These are phyloP conservation scores for Pan paniscus DNA, from an alignment of 2,113 vertebrate species.

Conservation along the genomic window DNA sequence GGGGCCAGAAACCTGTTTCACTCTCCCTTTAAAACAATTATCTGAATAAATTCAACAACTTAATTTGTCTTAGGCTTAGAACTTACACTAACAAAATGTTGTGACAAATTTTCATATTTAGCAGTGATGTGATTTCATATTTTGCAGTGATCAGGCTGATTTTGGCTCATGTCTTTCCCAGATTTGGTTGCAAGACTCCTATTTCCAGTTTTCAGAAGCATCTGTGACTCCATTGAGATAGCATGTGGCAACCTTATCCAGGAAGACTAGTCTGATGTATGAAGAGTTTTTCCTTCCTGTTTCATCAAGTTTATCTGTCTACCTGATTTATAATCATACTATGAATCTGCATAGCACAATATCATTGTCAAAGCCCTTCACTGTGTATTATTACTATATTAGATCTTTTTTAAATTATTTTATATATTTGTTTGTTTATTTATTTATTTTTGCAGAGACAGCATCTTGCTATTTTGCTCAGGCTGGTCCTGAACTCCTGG, in stretches of 20 bases:
- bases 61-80: background rate
- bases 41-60: background rate
- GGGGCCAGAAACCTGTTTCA: too few relatives aligned
- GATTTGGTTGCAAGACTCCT: background rate
- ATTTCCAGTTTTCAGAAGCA: background rate
- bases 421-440: too few relatives aligned
- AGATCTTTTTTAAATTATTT: background rate
- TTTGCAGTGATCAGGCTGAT: background rate
- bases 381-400: background rate
- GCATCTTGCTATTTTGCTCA: too few relatives aligned
- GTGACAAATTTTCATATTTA: background rate
- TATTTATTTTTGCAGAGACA: too few relatives aligned
- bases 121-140: background rate
- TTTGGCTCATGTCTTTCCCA: background rate
- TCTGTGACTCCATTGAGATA: conserved; percentile 72
- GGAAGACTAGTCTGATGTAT: background rate
- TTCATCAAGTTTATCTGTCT: background rate
- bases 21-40: background rate
- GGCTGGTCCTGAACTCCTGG: too few relatives aligned
- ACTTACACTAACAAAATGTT: background rate
- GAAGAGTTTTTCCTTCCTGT: background rate
- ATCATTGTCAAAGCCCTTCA: background rate
- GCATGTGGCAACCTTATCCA: conserved; percentile 55
- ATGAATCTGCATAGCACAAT: background rate
- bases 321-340: background rate